Conservation (phyloP, 2,888 invertebrate species). For the Heteromurus nitidus region DNA sequence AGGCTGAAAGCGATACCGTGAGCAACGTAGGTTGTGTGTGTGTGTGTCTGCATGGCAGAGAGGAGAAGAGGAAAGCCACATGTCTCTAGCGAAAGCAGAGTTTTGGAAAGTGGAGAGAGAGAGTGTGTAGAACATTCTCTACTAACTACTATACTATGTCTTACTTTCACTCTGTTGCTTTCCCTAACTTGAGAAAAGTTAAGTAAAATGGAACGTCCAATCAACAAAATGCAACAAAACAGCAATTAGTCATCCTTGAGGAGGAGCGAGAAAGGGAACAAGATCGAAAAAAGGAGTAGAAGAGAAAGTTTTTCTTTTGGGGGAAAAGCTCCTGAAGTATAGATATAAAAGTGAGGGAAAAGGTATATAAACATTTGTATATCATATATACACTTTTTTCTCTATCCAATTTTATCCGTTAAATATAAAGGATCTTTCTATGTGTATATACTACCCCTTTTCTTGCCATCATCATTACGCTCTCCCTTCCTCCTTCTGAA, state of each 20-base stretch:
- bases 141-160: constrained; percentile 19
- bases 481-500: not conserved
- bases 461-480: constrained; percentile 16
- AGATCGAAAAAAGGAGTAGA: constrained; percentile 13
- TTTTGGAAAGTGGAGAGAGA: not conserved
- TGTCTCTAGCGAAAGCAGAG: constrained; percentile 44
- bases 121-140: not conserved
- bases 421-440: not conserved
- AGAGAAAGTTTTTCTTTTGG: constrained; percentile 23
- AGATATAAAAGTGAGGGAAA: not conserved
- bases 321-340: not conserved
- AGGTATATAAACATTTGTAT: no score
- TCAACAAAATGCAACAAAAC: constrained; percentile 66
- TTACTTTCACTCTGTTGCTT: constrained; percentile 54
- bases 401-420: not conserved
- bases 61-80: constrained; percentile 38
- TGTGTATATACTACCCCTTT: not conserved
- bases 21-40: constrained; percentile 29
- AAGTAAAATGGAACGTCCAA: constrained; percentile 60
- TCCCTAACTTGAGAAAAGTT: constrained; percentile 50
- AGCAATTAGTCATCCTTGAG: constrained; percentile 63
- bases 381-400: no score
- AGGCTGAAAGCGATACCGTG: constrained; percentile 64
- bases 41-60: constrained; percentile 31
- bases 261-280: constrained; percentile 24